phyloP scores from a whole-genome alignment of 1,140 invertebrate species.

The Drosophila oshimai region DNA sequence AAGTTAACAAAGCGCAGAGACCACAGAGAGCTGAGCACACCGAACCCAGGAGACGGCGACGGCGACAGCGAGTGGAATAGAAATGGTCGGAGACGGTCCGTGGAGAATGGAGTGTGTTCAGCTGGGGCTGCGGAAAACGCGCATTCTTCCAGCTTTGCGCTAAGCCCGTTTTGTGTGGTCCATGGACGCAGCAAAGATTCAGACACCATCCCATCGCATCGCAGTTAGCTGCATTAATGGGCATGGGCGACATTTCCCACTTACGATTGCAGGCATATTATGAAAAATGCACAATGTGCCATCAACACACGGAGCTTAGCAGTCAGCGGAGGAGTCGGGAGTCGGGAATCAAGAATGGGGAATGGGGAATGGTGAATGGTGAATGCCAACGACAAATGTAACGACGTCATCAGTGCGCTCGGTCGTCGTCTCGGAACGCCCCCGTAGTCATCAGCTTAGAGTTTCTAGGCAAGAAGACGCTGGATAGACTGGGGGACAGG shows the following conservation, averaged over 20 bases:
- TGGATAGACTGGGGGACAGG: neutral
- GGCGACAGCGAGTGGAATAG: neutral
- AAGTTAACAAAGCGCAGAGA: constrained; percentile 48
- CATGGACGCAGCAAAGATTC: constrained; percentile 32
- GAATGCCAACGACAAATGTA: constrained; percentile 31
- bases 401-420: constrained; percentile 38
- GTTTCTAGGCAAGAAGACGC: constrained; percentile 22
- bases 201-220: neutral
- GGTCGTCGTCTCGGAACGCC: neutral
- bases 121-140: constrained; percentile 2
- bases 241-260: constrained; percentile 38
- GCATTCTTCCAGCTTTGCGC: constrained; percentile 35
- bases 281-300: constrained; percentile 73
- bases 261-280: constrained; percentile 57
- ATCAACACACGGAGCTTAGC: constrained; percentile 56
- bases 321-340: no score
- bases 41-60: neutral
- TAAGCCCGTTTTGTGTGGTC: constrained; percentile 48
- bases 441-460: constrained; percentile 61
- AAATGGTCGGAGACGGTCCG: neutral
- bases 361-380: no score
- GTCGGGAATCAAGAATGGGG: neutral
- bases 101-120: constrained; percentile 2
- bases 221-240: constrained; percentile 43
- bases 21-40: constrained; percentile 6